Evolutionary conservation across 2,797 vertebrate species (phyloP).

Genomic region (Phyllotis vaccarum): DNA sequence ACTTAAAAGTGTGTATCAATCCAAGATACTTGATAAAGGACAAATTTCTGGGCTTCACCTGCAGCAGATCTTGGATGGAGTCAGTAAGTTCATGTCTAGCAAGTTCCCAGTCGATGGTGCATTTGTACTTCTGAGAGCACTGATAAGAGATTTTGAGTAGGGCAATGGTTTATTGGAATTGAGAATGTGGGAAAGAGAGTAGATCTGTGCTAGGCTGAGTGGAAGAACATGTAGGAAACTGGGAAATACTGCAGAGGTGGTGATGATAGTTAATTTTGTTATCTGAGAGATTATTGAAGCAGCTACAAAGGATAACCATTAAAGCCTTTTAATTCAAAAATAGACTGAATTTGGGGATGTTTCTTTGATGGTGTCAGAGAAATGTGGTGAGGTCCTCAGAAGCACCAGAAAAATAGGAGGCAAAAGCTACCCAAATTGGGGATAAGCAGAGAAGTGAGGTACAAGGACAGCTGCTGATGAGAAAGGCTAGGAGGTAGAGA

Average conservation of each 20-base stretch:
- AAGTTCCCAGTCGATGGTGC: background rate
- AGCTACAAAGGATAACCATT: background rate
- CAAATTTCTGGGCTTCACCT: background rate
- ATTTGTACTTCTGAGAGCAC: background rate
- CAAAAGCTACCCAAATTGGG: background rate
- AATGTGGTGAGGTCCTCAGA: background rate
- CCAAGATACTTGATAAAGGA: background rate
- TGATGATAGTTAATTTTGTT: background rate
- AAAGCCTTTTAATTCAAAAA: background rate
- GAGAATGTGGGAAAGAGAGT: conserved; percentile 16
- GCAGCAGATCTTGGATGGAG: background rate
- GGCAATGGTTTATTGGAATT: background rate
- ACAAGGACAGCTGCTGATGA: too few species aligned
- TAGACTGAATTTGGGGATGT: background rate
- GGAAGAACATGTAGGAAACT: background rate
- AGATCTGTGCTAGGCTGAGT: background rate
- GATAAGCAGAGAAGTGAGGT: background rate
- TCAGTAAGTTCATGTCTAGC: background rate
- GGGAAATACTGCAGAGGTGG: background rate
- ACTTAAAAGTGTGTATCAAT: background rate
- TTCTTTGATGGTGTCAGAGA: background rate
- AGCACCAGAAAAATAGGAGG: background rate
- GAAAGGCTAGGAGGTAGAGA: background rate
- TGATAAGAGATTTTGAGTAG: conserved; percentile 7
- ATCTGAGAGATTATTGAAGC: background rate